phyloP scores from a whole-genome alignment of 1,140 invertebrate genomes.

The Drosophila persimilis region DNA sequence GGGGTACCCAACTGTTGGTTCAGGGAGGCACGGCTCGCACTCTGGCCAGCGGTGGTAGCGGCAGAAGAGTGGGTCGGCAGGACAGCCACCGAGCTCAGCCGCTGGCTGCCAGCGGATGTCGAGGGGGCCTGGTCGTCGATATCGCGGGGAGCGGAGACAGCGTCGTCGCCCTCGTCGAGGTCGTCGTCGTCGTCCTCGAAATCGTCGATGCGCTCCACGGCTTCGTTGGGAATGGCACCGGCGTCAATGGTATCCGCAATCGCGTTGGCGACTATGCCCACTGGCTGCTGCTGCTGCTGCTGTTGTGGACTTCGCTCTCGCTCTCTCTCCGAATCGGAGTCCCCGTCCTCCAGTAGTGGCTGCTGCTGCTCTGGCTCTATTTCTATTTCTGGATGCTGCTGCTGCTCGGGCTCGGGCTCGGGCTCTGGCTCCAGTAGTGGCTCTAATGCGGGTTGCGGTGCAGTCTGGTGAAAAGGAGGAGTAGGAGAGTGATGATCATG shows the following conservation, averaged over 20 bases:
- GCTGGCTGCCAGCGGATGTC: constrained; percentile 32
- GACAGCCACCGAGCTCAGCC: constrained; percentile 64
- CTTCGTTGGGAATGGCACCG: constrained; percentile 56
- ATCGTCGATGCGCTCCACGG: constrained; percentile 76
- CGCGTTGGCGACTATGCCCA: constrained; percentile 52
- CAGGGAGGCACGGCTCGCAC: constrained; percentile 43
- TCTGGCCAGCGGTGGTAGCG: constrained; percentile 42
- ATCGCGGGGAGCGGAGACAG: constrained; percentile 20
- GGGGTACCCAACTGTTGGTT: constrained; percentile 56
- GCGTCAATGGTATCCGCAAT: constrained; percentile 79
- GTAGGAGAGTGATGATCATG: constrained; percentile 77
- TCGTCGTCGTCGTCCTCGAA: constrained; percentile 69
- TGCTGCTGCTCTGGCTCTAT: constrained; percentile 18
- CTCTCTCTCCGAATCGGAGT: constrained; percentile 15
- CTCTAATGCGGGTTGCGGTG: constrained; percentile 49
- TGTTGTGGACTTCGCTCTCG: constrained; percentile 24
- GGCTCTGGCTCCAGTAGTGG: constrained; percentile 30
- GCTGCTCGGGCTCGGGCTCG: constrained; percentile 1
- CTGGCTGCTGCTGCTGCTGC: constrained; percentile 10
- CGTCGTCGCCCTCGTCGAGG: constrained; percentile 47
- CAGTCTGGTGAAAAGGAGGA: constrained; percentile 70
- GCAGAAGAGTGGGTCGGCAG: constrained; percentile 55
- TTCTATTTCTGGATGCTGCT: not conserved
- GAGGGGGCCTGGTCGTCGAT: constrained; percentile 28
- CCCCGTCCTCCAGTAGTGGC: constrained; percentile 5